Evolutionary conservation across 2,797 vertebrate genomes (phyloP).

Genomic region (Streptopelia turtur): DNA sequence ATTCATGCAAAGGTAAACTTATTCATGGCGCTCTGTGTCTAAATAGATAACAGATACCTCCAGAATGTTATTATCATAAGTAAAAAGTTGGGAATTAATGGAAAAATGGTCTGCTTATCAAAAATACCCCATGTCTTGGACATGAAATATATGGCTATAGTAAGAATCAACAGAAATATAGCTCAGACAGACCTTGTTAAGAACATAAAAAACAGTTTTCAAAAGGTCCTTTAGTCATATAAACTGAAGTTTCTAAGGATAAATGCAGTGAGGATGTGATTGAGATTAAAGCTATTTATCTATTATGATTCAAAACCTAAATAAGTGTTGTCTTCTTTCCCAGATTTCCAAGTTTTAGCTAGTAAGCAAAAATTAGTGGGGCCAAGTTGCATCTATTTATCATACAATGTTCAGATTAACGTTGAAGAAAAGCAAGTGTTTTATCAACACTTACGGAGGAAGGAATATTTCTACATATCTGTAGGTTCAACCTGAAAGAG

Average conservation of each 20-base stretch:
- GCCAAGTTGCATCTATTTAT: neutral
- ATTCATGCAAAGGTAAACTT: neutral
- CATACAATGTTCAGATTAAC: neutral
- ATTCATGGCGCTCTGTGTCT: neutral
- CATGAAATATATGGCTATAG: neutral
- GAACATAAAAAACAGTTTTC: neutral
- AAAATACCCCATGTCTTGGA: neutral
- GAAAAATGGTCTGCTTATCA: neutral
- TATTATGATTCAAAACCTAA: neutral
- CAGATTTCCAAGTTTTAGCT: neutral
- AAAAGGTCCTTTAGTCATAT: neutral
- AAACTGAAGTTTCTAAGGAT: neutral
- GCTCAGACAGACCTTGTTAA: neutral
- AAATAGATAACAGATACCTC: neutral
- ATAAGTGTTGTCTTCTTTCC: neutral
- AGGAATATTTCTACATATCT: neutral
- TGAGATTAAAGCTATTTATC: neutral
- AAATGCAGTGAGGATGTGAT: neutral
- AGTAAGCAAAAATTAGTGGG: neutral
- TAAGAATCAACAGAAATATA: neutral
- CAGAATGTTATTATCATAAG: neutral
- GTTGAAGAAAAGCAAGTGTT: neutral
- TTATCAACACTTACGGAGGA: neutral
- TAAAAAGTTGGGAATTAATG: neutral
- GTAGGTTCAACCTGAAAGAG: neutral